phyloP scores from a whole-genome alignment of 2,888 invertebrate genomes.

The Epinotia demarniana region DNA sequence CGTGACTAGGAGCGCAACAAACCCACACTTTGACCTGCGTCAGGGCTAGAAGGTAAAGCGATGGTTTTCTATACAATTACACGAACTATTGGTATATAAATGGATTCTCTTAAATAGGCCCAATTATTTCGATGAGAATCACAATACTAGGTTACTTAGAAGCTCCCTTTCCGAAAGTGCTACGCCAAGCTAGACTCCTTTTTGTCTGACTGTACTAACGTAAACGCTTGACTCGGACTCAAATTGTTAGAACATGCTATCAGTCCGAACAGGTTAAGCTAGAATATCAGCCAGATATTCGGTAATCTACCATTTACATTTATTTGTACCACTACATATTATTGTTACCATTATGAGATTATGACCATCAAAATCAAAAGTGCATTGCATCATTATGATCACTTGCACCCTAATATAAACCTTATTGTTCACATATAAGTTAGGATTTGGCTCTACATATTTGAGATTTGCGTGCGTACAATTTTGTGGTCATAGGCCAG shows the following conservation, averaged over 20 bases:
- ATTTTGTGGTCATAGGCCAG: conserved; percentile 17
- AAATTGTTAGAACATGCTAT: too few species aligned
- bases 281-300: too few species aligned
- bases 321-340: background rate
- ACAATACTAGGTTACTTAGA: too few species aligned
- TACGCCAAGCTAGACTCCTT: too few species aligned
- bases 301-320: background rate
- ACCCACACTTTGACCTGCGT: conserved; percentile 20
- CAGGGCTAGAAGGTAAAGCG: background rate
- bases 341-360: conserved; percentile 12
- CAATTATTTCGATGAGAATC: too few species aligned
- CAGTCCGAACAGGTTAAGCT: too few species aligned
- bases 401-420: background rate
- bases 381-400: background rate
- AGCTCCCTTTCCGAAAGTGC: too few species aligned
- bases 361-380: conserved; percentile 18
- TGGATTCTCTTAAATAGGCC: too few species aligned
- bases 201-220: too few species aligned
- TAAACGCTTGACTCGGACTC: too few species aligned
- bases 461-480: background rate
- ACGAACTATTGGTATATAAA: too few species aligned
- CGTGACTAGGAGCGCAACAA: conserved; percentile 20
- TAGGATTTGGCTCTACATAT: background rate
- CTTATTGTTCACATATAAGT: background rate
- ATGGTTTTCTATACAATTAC: too few species aligned